These are phyloP conservation scores for Parazoanthus darwini DNA, from an alignment of 92 coral and sea anemone species.

Conservation along the genomic window DNA sequence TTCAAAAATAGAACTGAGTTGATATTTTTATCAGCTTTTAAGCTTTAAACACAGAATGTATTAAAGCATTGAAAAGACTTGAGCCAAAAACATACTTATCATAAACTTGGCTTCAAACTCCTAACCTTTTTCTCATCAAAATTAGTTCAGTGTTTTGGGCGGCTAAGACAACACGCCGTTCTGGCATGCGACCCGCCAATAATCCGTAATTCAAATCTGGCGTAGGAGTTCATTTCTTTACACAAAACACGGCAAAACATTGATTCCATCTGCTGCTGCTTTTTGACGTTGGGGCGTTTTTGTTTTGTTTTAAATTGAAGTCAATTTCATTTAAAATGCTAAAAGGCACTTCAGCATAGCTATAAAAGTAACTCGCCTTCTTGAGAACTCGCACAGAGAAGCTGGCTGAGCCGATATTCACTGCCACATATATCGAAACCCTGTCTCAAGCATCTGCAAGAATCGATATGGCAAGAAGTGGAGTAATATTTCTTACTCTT, in stretches of 20 bases:
- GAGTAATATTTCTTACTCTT: background rate
- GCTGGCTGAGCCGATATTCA: background rate
- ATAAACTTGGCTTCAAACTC: background rate
- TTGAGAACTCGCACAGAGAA: background rate
- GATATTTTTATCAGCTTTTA: background rate
- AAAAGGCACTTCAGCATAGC: background rate
- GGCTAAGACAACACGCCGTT: background rate
- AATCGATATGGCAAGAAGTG: background rate
- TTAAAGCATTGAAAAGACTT: background rate
- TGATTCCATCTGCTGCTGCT: background rate
- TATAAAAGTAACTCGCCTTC: background rate
- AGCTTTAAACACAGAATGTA: too few species aligned
- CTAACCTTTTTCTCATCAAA: background rate
- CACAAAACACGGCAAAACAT: background rate
- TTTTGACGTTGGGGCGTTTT: background rate
- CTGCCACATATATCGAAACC: background rate
- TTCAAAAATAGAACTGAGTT: background rate
- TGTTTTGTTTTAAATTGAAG: background rate
- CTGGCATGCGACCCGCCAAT: background rate
- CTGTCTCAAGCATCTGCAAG: background rate
- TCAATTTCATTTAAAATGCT: background rate
- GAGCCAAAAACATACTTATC: background rate
- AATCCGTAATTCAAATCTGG: background rate
- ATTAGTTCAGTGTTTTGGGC: background rate
- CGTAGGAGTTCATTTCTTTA: background rate